These are phyloP conservation scores for Ditula angustiorana DNA, from an alignment of 2,888 invertebrate species.

Conservation along the genomic window DNA sequence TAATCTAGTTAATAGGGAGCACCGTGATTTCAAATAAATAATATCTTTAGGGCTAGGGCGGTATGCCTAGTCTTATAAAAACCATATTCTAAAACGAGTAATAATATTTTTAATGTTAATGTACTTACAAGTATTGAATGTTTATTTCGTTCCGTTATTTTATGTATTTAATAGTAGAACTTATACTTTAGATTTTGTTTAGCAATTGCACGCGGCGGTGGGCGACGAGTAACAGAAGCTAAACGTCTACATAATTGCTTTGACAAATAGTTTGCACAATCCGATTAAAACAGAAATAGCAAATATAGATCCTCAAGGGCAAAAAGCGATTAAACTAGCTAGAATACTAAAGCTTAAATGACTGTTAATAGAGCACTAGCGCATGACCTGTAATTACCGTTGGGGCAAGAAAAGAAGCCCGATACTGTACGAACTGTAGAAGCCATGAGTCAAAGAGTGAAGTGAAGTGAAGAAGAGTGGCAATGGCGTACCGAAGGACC, in stretches of 20 bases:
- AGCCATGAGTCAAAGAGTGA: too few relatives aligned
- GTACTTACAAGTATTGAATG: slow-evolving; percentile 36
- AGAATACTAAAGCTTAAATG: too few relatives aligned
- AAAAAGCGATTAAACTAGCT: too few relatives aligned
- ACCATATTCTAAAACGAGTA: slow-evolving; percentile 40
- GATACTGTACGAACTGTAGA: too few relatives aligned
- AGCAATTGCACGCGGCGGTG: slow-evolving; percentile 21
- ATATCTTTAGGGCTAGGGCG: slow-evolving; percentile 36
- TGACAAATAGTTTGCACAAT: too few relatives aligned
- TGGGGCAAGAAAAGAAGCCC: too few relatives aligned
- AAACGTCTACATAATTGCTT: not conserved
- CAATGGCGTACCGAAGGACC: too few relatives aligned
- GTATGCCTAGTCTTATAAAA: slow-evolving; percentile 39
- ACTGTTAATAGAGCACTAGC: too few relatives aligned
- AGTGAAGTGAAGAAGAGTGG: too few relatives aligned
- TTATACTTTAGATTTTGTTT: slow-evolving; percentile 36
- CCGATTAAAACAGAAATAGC: too few relatives aligned
- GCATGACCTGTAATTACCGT: too few relatives aligned
- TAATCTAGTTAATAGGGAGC: slow-evolving; percentile 33
- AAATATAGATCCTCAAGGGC: too few relatives aligned
- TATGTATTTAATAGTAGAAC: slow-evolving; percentile 31
- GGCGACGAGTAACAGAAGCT: not conserved
- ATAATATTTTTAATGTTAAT: slow-evolving; percentile 41
- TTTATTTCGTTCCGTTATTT: slow-evolving; percentile 23
- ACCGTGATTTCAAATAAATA: slow-evolving; percentile 41